Conservation (phyloP, 2,797 vertebrate genomes). For the Eulemur rubriventer region DNA sequence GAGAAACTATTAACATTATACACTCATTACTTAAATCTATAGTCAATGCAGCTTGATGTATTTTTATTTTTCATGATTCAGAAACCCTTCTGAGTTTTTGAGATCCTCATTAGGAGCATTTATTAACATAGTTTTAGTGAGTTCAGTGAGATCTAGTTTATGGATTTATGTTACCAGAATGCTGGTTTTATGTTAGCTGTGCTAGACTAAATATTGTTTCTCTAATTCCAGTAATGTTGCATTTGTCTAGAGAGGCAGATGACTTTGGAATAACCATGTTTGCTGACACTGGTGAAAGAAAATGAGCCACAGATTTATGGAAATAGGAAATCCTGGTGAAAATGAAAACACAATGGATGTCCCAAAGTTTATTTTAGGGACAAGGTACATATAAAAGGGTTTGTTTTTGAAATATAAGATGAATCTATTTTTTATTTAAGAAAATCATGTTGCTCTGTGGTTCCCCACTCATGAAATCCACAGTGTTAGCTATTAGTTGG, state of each 20-base stretch:
- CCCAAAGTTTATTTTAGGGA: background rate
- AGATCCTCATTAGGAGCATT: background rate
- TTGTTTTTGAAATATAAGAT: background rate
- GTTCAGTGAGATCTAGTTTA: background rate
- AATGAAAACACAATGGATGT: background rate
- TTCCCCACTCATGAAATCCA: background rate
- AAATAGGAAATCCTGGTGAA: background rate
- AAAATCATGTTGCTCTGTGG: background rate
- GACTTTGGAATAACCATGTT: background rate
- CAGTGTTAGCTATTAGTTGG: background rate
- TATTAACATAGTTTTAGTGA: constrained; percentile 18
- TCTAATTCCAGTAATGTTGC: background rate
- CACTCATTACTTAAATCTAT: background rate
- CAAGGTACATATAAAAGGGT: background rate
- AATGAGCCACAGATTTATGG: background rate
- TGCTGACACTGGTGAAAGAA: background rate
- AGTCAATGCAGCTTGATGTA: background rate
- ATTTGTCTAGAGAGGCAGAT: background rate
- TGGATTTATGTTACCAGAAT: background rate
- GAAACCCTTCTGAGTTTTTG: background rate
- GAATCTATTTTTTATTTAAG: background rate
- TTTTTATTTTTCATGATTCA: constrained; percentile 17
- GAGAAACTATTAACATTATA: background rate
- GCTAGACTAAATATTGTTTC: background rate
- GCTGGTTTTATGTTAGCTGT: background rate